A percentile compares a stretch with the other conserved stretches of the same genome.
These are phyloP conservation scores for Drosophila mauritiana DNA, from an alignment of 1,140 invertebrate species.

Conservation along the genomic window DNA sequence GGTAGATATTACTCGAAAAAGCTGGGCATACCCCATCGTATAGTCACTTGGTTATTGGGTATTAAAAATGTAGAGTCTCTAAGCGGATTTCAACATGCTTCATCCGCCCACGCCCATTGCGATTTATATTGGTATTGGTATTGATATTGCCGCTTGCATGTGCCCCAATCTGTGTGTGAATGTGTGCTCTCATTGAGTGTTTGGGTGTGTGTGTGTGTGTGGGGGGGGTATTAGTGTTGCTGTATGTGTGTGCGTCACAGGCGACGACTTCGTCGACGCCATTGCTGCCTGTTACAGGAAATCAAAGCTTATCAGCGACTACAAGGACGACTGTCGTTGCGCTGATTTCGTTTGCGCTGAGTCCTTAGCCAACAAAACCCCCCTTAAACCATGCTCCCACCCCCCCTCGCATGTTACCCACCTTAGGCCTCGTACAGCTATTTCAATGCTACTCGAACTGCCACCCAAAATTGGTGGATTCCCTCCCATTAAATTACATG, in stretches of 20 bases:
- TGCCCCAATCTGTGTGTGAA: constrained; percentile 14
- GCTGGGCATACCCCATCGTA: constrained; percentile 22
- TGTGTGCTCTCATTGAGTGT: not conserved
- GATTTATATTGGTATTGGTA: constrained; percentile 37
- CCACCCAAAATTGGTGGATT: constrained; percentile 44
- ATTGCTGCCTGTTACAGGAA: constrained; percentile 48
- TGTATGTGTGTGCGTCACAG: constrained; percentile 20
- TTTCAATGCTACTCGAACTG: constrained; percentile 51
- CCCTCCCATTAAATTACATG: constrained; percentile 60
- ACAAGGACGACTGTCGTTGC: constrained; percentile 61
- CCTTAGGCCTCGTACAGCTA: constrained; percentile 38
- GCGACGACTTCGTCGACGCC: constrained; percentile 54
- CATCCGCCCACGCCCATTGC: constrained; percentile 37
- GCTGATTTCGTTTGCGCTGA: constrained; percentile 47
- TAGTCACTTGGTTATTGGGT: constrained; percentile 40
- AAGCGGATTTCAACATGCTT: constrained; percentile 57
- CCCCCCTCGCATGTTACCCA: not conserved
- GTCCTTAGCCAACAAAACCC: constrained; percentile 12
- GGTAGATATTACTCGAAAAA: not conserved
- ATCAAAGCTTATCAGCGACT: constrained; percentile 65
- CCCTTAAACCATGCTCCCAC: not conserved
- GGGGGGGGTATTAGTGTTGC: not conserved
- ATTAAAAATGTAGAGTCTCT: constrained; percentile 52
- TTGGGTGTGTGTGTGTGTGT: constrained; percentile 8
- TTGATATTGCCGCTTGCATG: constrained; percentile 30